These are phyloP conservation scores for Tor tambroides DNA, from an alignment of 2,113 vertebrate species.

Conservation along the genomic window DNA sequence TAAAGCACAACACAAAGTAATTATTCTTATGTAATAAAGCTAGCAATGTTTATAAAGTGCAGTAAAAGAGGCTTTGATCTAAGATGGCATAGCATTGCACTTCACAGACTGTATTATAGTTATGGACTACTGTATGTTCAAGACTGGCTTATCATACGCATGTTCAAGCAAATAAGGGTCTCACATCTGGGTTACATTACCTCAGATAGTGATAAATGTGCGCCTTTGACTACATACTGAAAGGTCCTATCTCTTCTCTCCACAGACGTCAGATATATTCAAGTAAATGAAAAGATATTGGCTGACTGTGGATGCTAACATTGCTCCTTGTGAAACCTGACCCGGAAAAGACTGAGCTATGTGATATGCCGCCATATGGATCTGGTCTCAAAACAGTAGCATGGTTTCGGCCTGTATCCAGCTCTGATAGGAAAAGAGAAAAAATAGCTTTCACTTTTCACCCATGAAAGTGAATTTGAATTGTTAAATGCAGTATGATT, in stretches of 20 bases:
- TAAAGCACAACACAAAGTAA: background rate
- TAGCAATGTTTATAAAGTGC: background rate
- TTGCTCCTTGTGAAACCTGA: slow-evolving; percentile 37
- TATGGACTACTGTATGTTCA: background rate
- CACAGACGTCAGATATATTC: background rate
- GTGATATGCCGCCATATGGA: slow-evolving; percentile 53
- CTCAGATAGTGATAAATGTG: slow-evolving; percentile 33
- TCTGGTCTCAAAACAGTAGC: slow-evolving; percentile 58
- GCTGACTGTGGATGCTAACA: slow-evolving; percentile 16
- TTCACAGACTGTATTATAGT: background rate
- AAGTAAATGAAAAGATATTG: slow-evolving; percentile 29
- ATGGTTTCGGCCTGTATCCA: slow-evolving; percentile 23
- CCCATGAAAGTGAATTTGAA: slow-evolving; percentile 50
- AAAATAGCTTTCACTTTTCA: slow-evolving; percentile 33
- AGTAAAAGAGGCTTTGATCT: background rate
- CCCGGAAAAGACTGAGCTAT: slow-evolving; percentile 18
- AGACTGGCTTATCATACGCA: background rate
- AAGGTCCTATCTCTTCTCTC: slow-evolving; percentile 32
- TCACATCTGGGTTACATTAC: slow-evolving; percentile 21
- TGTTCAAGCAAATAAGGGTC: slow-evolving; percentile 15
- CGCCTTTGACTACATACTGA: slow-evolving; percentile 5
- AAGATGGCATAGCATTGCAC: background rate
- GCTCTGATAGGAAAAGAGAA: background rate
- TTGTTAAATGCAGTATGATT: slow-evolving; percentile 43
- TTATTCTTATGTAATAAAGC: background rate